phyloP scores from a whole-genome alignment of 2,113 vertebrate genomes.

The Eulemur rufifrons region DNA sequence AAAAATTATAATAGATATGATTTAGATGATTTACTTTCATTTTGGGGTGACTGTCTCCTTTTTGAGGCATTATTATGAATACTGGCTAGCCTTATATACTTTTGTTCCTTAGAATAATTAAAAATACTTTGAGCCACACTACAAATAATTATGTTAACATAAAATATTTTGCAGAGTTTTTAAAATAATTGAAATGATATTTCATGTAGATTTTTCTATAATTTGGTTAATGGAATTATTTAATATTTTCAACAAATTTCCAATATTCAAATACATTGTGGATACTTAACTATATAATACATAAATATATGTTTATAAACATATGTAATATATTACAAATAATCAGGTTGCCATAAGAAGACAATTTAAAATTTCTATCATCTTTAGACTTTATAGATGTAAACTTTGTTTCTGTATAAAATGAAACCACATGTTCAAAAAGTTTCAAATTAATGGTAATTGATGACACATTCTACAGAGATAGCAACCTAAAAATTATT shows the following conservation, averaged over 20 bases:
- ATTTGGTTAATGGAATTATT: neutral
- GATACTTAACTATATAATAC: neutral
- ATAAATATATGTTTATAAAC: neutral
- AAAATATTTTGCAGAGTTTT: neutral
- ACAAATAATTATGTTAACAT: neutral
- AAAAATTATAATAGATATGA: neutral
- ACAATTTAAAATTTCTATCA: neutral
- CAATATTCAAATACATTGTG: neutral
- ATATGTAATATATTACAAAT: neutral
- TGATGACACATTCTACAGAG: neutral
- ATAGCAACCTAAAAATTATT: neutral
- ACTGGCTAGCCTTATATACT: neutral
- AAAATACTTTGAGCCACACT: neutral
- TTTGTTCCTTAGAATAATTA: neutral
- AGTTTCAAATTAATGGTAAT: neutral
- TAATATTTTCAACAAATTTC: neutral
- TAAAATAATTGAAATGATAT: neutral
- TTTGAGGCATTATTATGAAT: neutral
- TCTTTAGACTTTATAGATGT: neutral
- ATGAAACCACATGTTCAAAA: neutral
- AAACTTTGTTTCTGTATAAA: conserved; percentile 1
- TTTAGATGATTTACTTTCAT: neutral
- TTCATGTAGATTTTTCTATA: neutral
- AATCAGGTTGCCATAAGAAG: neutral
- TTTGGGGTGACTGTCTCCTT: neutral